Base-by-base conservation (phyloP, 1,140 invertebrate species). In the Eumaeus atala region DNA sequence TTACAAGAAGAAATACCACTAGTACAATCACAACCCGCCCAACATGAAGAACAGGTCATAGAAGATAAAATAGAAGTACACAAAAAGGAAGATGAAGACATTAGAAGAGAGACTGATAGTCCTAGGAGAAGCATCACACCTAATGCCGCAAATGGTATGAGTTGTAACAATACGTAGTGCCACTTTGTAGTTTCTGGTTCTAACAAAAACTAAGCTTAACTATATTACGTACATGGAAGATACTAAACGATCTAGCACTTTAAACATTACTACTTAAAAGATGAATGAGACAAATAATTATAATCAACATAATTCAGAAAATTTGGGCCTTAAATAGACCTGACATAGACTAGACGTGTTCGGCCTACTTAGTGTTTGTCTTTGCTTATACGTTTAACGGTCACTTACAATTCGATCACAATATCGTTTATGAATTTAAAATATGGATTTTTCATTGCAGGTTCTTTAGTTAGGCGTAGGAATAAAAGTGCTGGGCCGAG, bases 401-500 rank as follows among this genome's bases (percentile, higher is more conserved):
- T 28, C 21, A 28, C n/a, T n/a, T n/a, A n/a, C n/a, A n/a, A n/a
- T 3, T 28, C 21, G 2, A 28, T 28, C 6, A 6, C 6, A 3
- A 28, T 28, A 28, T 28, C n/a, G n/a, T 28, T 28, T 28, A 28
- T 28, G 6, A 6, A 28, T 28, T 28, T 28, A 3, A 28, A 28
- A 28, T 36, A 42, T 42, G 12, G 7, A 11, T 14, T 35, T 44
- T 10, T 48, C 44, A 9, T 61, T 58, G 53, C 40, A 67, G 49
- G 60, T 61, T 74, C 78, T 35, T 59, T 91, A n/a, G 75, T 92
- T 33, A 88, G 92, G 61, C 85, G 92, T 50, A 91, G 93, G 71
- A 94, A 94, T 50, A 93, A 93, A 80, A 94, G 93, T 18, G 92
- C 92, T 1, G 91, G 91, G 11, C 90, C 91, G 12, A 90, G 92